Evolutionary conservation across 2,888 invertebrate species (phyloP).

Genomic region (Microdon myrmicae): DNA sequence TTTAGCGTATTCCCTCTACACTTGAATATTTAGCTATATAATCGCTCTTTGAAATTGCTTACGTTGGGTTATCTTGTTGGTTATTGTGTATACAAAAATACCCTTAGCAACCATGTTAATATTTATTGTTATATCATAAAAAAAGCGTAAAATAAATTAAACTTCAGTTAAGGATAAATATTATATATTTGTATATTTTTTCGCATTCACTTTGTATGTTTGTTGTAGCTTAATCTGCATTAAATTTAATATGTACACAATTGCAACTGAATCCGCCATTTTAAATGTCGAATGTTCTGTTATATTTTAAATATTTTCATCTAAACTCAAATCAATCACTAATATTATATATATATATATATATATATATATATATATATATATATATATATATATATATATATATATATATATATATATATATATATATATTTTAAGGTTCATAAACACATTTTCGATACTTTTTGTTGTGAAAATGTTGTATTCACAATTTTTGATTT

Average conservation of each 20-base stretch:
- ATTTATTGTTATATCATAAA: background rate
- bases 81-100: too few species aligned
- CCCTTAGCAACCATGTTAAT: too few species aligned
- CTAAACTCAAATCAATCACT: constrained; percentile 37
- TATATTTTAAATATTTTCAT: constrained; percentile 20
- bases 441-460: constrained; percentile 37
- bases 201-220: constrained; percentile 32
- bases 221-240: constrained; percentile 24
- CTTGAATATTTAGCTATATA: too few species aligned
- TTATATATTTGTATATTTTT: constrained; percentile 49
- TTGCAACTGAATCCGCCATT: constrained; percentile 45
- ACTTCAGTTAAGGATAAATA: constrained; percentile 39
- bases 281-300: constrained; percentile 39
- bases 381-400: constrained; percentile 30
- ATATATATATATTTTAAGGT: constrained; percentile 22
- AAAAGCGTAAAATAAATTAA: background rate
- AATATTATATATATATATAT: too few species aligned
- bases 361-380: too few species aligned
- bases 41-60: too few species aligned
- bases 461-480: constrained; percentile 37
- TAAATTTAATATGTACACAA: constrained; percentile 43
- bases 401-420: constrained; percentile 18
- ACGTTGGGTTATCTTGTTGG: too few species aligned
- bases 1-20: too few species aligned
- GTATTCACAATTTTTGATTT: constrained; percentile 10